Evolutionary conservation across 1,140 invertebrate species (phyloP).

Genomic region (Camponotus vicinus): DNA sequence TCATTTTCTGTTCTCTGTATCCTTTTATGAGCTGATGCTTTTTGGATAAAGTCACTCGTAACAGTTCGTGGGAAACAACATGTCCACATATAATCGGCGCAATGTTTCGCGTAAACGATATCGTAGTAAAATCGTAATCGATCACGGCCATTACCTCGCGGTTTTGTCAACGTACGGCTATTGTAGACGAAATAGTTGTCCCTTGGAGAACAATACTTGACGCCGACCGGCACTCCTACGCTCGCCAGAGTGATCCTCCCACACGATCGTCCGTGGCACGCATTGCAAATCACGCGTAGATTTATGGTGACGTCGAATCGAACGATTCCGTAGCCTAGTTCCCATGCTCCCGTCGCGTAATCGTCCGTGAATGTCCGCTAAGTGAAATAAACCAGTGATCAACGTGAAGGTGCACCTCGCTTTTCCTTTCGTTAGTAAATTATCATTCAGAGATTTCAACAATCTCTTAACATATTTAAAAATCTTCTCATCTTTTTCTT

Average conservation of each 20-base stretch:
- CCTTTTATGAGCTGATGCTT: too few relatives aligned
- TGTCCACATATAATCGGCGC: neutral
- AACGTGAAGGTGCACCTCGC: slow-evolving; percentile 5
- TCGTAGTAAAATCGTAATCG: neutral
- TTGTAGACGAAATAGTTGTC: slow-evolving; percentile 65
- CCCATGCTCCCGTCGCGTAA: slow-evolving; percentile 64
- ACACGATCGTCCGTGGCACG: slow-evolving; percentile 56
- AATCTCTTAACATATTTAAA: neutral
- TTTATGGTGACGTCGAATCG: slow-evolving; percentile 73
- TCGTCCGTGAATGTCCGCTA: slow-evolving; percentile 39
- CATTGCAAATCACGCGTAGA: slow-evolving; percentile 65
- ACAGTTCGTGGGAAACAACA: neutral
- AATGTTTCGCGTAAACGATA: neutral
- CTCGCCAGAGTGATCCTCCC: slow-evolving; percentile 47
- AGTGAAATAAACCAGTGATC: slow-evolving; percentile 16
- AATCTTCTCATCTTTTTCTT: neutral
- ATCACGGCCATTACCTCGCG: slow-evolving; percentile 74
- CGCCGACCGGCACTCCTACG: slow-evolving; percentile 61
- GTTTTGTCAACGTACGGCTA: slow-evolving; percentile 65
- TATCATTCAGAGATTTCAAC: neutral
- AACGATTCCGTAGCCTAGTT: slow-evolving; percentile 58
- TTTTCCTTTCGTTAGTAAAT: neutral
- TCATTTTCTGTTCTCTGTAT: neutral
- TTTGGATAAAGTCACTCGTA: neutral
- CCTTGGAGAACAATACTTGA: slow-evolving; percentile 68